A percentile compares a stretch with the other conserved stretches of the same genome.
Conservation (phyloP, 2,797 vertebrate genomes). For the Melanogrammus aeglefinus region DNA sequence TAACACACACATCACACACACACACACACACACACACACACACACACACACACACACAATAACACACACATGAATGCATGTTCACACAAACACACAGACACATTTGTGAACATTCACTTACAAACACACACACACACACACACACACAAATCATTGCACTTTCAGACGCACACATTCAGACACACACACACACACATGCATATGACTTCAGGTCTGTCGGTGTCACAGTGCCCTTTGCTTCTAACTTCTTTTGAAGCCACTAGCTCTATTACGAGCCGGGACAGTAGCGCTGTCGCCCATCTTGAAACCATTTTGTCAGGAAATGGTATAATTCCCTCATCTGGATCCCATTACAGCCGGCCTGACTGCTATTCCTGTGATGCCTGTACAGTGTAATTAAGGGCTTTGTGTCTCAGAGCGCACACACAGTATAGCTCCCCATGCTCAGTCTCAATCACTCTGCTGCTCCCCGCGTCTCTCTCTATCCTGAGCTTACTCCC, state of each 20-base stretch:
- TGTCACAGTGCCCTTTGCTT: constrained; percentile 14
- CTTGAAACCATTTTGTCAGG: constrained; percentile 75
- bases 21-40: too few species aligned
- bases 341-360: constrained; percentile 75
- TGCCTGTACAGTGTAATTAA: constrained; percentile 71
- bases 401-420: constrained; percentile 63
- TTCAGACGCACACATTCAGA: neutral
- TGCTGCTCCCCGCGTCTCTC: neutral
- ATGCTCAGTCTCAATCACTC: constrained; percentile 20
- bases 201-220: constrained; percentile 13
- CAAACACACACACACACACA: too few species aligned
- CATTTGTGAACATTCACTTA: too few species aligned
- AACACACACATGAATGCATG: too few species aligned
- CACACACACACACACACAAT: too few species aligned
- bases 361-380: constrained; percentile 63
- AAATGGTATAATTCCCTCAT: constrained; percentile 76
- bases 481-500: too few species aligned
- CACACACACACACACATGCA: constrained; percentile 13
- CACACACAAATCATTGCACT: neutral
- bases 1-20: too few species aligned
- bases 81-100: too few species aligned
- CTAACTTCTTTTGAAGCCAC: constrained; percentile 38
- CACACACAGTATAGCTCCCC: constrained; percentile 49
- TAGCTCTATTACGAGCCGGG: constrained; percentile 55
- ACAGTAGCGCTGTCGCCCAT: constrained; percentile 66